Conservation (phyloP, 2,797 vertebrate genomes). For the Ctenopoma kingsleyae region DNA sequence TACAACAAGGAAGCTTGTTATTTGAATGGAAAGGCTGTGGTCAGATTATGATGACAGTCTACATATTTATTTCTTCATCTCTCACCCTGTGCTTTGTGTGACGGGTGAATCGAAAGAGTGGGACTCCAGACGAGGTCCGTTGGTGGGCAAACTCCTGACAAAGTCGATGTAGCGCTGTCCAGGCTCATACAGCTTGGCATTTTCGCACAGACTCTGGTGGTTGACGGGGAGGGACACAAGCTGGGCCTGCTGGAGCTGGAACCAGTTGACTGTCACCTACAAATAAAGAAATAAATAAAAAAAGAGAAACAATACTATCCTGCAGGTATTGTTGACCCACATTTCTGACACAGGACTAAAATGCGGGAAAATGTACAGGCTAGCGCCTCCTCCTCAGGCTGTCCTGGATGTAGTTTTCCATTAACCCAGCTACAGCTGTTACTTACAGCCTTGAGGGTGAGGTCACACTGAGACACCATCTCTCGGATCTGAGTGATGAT, state of each 20-base stretch:
- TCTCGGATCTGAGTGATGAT: slow-evolving; percentile 92
- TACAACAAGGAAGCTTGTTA: not conserved
- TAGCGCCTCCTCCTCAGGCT: not conserved
- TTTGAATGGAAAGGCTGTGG: not conserved
- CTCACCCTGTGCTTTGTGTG: slow-evolving; percentile 78
- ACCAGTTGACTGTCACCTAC: slow-evolving; percentile 97
- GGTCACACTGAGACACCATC: slow-evolving; percentile 96
- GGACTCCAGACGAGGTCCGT: slow-evolving; percentile 76
- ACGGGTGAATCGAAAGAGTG: slow-evolving; percentile 72
- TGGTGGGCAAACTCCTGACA: slow-evolving; percentile 88
- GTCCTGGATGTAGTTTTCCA: not conserved
- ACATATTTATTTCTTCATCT: not conserved
- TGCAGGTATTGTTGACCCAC: accelerated
- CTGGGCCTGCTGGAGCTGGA: slow-evolving; percentile 96
- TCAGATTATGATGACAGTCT: not conserved
- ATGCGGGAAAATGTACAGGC: not conserved
- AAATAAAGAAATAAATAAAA: not conserved
- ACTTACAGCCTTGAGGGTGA: slow-evolving; percentile 97
- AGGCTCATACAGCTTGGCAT: slow-evolving; percentile 94
- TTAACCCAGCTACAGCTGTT: too few relatives aligned
- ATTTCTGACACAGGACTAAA: not conserved
- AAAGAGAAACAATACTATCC: not conserved
- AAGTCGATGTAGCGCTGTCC: slow-evolving; percentile 94
- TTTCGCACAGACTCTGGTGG: slow-evolving; percentile 94
- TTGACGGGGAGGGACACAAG: slow-evolving; percentile 92